phyloP scores from a whole-genome alignment of 2,797 vertebrate genomes.

The Leptoclinus maculatus region DNA sequence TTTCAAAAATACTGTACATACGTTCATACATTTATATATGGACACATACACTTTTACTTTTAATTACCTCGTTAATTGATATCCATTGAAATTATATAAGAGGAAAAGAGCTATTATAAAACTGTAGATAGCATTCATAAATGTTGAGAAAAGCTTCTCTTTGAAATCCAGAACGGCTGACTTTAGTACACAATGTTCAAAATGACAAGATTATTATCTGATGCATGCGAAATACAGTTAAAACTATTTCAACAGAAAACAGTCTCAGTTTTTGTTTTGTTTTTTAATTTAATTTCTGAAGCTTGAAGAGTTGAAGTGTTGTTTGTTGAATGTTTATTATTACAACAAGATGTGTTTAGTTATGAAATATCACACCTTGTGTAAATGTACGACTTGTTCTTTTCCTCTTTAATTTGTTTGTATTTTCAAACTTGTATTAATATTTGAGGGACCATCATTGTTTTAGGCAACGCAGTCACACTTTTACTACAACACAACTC shows the following conservation, averaged over 20 bases:
- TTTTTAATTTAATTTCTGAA: not conserved
- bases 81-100: not conserved
- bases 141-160: not conserved
- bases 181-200: not conserved
- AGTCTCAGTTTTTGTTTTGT: not conserved
- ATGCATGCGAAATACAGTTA: not conserved
- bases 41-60: not conserved
- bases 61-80: not conserved
- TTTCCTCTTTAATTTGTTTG: slow-evolving; percentile 4
- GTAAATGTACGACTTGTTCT: not conserved
- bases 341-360: not conserved
- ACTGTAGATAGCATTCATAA: not conserved
- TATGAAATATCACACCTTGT: not conserved
- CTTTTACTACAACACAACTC: slow-evolving; percentile 42
- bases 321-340: not conserved
- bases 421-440: slow-evolving; percentile 23
- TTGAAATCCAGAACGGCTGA: not conserved
- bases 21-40: not conserved
- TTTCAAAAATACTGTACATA: not conserved
- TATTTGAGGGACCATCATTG: slow-evolving; percentile 15
- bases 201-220: not conserved
- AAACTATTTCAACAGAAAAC: not conserved
- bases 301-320: not conserved
- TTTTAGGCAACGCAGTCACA: slow-evolving; percentile 2
- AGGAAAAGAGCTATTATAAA: not conserved